Percentiles rank a stretch among this genome's conserved stretches.
These are phyloP conservation scores for Chamaea fasciata DNA, from an alignment of 2,113 vertebrate genomes.

Conservation along the genomic window DNA sequence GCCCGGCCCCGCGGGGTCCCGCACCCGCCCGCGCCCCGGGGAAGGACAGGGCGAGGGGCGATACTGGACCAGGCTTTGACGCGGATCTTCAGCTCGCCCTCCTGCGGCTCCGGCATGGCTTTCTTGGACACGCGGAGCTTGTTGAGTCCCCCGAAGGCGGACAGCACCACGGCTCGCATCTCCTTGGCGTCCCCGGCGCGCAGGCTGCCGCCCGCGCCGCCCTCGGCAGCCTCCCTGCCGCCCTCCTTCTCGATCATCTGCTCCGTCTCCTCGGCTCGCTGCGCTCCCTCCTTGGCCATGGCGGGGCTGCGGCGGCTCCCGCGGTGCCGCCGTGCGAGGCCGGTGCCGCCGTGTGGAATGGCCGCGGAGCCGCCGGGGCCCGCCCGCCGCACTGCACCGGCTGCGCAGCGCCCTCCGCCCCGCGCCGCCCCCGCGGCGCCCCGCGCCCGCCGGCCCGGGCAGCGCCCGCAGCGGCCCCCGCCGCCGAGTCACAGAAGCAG, in stretches of 20 bases:
- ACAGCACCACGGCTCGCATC: conserved; percentile 90
- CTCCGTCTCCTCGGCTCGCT: conserved; percentile 88
- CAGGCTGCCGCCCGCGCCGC: conserved; percentile 53
- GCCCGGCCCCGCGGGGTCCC: background rate
- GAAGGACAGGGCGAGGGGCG: background rate
- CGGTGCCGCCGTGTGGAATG: conserved; percentile 40
- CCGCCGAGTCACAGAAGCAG: rapidly evolving
- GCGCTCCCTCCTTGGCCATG: conserved; percentile 89
- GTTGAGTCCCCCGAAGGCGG: conserved; percentile 91
- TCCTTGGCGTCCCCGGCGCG: conserved; percentile 81
- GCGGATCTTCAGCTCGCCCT: conserved; percentile 94
- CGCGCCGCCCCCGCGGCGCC: background rate
- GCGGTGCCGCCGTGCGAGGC: conserved; percentile 50
- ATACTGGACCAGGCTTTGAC: conserved; percentile 91
- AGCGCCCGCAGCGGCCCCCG: background rate
- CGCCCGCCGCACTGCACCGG: background rate
- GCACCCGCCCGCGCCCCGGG: background rate
- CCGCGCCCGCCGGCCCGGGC: background rate
- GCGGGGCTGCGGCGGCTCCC: conserved; percentile 49
- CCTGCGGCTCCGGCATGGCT: conserved; percentile 91
- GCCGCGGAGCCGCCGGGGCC: conserved; percentile 49
- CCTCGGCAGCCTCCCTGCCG: conserved; percentile 67
- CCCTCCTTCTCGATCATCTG: conserved; percentile 86
- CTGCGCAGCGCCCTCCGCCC: background rate
- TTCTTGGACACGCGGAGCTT: conserved; percentile 90